A percentile compares a stretch with the other conserved stretches of the same genome.
Conservation (phyloP, 2,888 invertebrate species). For the Drosophila barbarae region DNA sequence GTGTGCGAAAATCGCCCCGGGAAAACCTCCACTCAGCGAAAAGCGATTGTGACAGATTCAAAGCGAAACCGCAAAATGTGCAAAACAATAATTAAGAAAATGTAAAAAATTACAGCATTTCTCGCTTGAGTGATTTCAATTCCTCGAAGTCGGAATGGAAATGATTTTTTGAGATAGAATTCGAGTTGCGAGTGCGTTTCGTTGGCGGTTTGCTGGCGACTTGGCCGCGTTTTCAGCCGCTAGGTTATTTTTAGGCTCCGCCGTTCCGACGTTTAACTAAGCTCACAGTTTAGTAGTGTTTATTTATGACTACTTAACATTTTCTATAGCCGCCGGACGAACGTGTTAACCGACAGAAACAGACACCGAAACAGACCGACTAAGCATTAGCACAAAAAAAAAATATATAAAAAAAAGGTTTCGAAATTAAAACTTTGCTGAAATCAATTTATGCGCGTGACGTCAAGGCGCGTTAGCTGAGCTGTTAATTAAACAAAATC, state of each 20-base stretch:
- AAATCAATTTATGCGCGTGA: slow-evolving; percentile 65
- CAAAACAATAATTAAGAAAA: slow-evolving; percentile 41
- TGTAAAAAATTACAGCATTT: slow-evolving; percentile 55
- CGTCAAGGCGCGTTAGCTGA: slow-evolving; percentile 53
- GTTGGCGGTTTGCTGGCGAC: slow-evolving; percentile 38
- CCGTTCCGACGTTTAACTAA: slow-evolving; percentile 58
- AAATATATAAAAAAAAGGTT: slow-evolving; percentile 3
- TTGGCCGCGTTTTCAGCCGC: slow-evolving; percentile 24
- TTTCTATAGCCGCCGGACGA: slow-evolving; percentile 50
- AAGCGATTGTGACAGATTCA: slow-evolving; percentile 41
- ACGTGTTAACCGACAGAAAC: slow-evolving; percentile 58
- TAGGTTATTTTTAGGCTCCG: slow-evolving; percentile 31
- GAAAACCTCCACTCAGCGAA: slow-evolving; percentile 13
- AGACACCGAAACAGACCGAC: slow-evolving; percentile 18
- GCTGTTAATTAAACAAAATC: slow-evolving; percentile 63
- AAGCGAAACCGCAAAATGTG: slow-evolving; percentile 28
- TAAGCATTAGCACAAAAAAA: slow-evolving; percentile 12
- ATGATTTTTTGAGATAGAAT: background rate
- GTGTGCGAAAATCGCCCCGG: slow-evolving; percentile 15
- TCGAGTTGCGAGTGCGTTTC: slow-evolving; percentile 13
- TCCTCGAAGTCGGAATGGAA: background rate
- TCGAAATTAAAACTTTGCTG: slow-evolving; percentile 23
- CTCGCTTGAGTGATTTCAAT: slow-evolving; percentile 34
- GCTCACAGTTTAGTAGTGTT: slow-evolving; percentile 61
- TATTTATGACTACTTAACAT: slow-evolving; percentile 68